phyloP scores from a whole-genome alignment of 2,113 vertebrate species.

The Callorhinus ursinus region DNA sequence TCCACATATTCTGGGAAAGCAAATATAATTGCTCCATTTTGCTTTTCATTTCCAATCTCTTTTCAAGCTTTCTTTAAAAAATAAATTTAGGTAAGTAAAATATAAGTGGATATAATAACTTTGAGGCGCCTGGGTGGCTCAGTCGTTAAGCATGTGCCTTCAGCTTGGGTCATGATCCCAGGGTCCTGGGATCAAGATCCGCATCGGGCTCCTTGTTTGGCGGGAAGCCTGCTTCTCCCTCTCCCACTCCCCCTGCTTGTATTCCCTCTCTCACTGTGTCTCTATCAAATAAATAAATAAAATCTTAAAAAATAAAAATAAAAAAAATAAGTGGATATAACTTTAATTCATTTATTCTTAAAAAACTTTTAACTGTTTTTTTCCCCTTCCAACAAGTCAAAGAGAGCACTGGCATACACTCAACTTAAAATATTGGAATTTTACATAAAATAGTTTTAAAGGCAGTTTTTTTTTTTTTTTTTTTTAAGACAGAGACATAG shows the following conservation, averaged over 20 bases:
- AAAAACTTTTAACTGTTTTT: background rate
- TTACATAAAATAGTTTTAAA: slow-evolving; percentile 14
- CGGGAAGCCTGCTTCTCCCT: no score
- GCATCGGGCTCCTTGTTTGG: no score
- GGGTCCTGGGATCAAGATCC: no score
- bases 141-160: no score
- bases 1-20: background rate
- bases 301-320: no score
- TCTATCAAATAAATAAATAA: no score
- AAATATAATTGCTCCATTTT: background rate
- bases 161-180: no score
- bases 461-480: background rate
- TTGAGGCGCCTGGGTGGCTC: background rate
- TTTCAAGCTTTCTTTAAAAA: slow-evolving; percentile 20
- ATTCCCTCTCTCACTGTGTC: no score
- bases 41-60: slow-evolving; percentile 22
- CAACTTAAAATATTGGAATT: slow-evolving; percentile 27
- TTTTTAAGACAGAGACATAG: no score
- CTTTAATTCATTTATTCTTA: background rate
- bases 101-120: background rate
- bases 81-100: slow-evolving; percentile 19
- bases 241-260: no score
- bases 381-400: background rate
- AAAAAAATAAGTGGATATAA: background rate
- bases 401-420: background rate